A percentile compares a stretch with the other conserved stretches of the same genome.
Evolutionary conservation across 2,113 vertebrate species (phyloP).

Genomic region (Pedionomus torquatus): DNA sequence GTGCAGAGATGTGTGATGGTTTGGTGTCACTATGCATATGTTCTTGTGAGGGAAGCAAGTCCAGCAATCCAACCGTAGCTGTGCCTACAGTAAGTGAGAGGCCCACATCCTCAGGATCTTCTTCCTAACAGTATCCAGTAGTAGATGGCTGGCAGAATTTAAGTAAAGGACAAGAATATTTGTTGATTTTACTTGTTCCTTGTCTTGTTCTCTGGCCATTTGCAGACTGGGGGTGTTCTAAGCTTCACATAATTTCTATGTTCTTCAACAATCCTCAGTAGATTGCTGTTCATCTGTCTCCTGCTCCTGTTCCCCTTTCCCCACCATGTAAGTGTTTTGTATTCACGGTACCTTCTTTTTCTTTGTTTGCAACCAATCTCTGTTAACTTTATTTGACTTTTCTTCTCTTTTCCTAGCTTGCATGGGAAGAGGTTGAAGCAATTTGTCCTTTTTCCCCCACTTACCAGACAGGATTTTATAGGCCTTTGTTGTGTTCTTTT

Average conservation of each 20-base stretch:
- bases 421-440: not conserved
- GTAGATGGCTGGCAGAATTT: not conserved
- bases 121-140: not conserved
- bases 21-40: accelerated
- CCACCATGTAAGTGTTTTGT: not conserved
- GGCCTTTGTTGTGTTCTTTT: not conserved
- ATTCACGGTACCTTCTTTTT: too few relatives aligned
- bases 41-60: not conserved
- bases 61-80: not conserved
- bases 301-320: not conserved
- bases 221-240: not conserved
- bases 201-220: accelerated
- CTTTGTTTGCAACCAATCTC: not conserved
- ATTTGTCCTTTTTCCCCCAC: not conserved
- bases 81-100: not conserved
- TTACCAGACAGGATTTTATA: not conserved
- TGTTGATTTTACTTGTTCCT: not conserved
- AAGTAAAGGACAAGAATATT: not conserved
- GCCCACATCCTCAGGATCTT: not conserved
- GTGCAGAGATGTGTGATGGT: not conserved
- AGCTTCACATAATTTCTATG: not conserved
- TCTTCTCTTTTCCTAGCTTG: not conserved
- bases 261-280: not conserved
- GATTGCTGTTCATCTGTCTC: not conserved
- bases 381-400: not conserved